Conservation (phyloP, 2,888 invertebrate genomes). For the Copidosoma aretas region DNA sequence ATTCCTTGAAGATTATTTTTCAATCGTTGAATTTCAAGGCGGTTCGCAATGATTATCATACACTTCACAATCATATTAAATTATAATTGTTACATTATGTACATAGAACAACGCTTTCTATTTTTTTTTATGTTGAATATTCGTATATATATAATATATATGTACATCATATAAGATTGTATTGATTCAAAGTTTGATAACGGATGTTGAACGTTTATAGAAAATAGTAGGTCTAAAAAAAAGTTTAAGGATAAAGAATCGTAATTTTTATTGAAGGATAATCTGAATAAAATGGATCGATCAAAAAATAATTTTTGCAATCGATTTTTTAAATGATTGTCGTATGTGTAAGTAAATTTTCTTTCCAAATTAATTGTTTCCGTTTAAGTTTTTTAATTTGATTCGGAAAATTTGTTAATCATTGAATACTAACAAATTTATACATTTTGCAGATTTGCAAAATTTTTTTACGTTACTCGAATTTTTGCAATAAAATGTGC, state of each 20-base stretch:
- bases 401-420: constrained; percentile 24
- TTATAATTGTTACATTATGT: constrained; percentile 38
- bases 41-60: constrained; percentile 25
- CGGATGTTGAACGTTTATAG: constrained; percentile 33
- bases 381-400: not conserved
- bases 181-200: constrained; percentile 34
- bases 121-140: constrained; percentile 15
- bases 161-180: constrained; percentile 24
- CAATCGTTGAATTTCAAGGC: constrained; percentile 21
- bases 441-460: constrained; percentile 25
- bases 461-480: constrained; percentile 21
- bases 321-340: too few relatives aligned
- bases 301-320: too few relatives aligned
- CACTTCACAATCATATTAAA: constrained; percentile 25
- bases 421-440: constrained; percentile 9
- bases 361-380: not conserved
- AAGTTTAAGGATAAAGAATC: constrained; percentile 17
- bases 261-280: constrained; percentile 14
- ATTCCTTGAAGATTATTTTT: constrained; percentile 23
- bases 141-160: not conserved
- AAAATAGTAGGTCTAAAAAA: constrained; percentile 31
- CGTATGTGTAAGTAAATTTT: too few relatives aligned
- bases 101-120: constrained; percentile 30
- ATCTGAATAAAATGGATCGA: not conserved
- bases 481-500: constrained; percentile 15